Conservation (phyloP, 1,140 invertebrate genomes). For the Dinoponera quadriceps region DNA sequence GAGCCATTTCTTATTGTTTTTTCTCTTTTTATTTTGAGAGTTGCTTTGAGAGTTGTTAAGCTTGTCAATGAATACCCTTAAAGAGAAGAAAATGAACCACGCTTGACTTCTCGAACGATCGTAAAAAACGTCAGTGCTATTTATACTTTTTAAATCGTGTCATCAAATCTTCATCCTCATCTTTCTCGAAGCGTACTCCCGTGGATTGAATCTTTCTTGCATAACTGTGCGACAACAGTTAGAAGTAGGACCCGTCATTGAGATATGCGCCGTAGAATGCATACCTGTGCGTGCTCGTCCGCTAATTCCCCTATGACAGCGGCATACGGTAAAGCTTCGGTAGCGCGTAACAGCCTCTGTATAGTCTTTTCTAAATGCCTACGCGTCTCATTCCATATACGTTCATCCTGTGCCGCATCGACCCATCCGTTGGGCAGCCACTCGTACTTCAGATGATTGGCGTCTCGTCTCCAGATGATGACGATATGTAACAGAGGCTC, state of each 20-base stretch:
- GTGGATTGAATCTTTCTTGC: too few relatives aligned
- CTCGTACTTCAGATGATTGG: constrained; percentile 94
- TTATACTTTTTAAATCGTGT: too few relatives aligned
- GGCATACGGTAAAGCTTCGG: constrained; percentile 90
- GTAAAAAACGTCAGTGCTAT: too few relatives aligned
- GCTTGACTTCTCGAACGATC: too few relatives aligned
- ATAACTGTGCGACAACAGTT: too few relatives aligned
- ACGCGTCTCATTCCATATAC: constrained; percentile 90
- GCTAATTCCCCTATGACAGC: constrained; percentile 86
- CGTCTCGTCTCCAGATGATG: constrained; percentile 95
- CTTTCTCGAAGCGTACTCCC: too few relatives aligned
- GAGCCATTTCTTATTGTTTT: too few relatives aligned
- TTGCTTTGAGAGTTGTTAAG: too few relatives aligned
- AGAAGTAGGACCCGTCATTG: neutral
- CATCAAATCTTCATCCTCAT: too few relatives aligned
- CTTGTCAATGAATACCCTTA: too few relatives aligned
- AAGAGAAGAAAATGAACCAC: too few relatives aligned
- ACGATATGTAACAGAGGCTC: constrained; percentile 91
- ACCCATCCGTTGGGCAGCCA: constrained; percentile 88
- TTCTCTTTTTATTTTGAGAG: too few relatives aligned
- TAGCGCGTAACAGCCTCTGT: constrained; percentile 89
- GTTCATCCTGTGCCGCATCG: constrained; percentile 83
- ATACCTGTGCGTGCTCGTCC: constrained; percentile 86
- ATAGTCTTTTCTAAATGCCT: constrained; percentile 90
- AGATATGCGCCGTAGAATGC: neutral